A percentile compares a stretch with the other conserved stretches of the same genome.
Conservation (phyloP, 1,140 invertebrate species). For the Drosophila parabipectinata region DNA sequence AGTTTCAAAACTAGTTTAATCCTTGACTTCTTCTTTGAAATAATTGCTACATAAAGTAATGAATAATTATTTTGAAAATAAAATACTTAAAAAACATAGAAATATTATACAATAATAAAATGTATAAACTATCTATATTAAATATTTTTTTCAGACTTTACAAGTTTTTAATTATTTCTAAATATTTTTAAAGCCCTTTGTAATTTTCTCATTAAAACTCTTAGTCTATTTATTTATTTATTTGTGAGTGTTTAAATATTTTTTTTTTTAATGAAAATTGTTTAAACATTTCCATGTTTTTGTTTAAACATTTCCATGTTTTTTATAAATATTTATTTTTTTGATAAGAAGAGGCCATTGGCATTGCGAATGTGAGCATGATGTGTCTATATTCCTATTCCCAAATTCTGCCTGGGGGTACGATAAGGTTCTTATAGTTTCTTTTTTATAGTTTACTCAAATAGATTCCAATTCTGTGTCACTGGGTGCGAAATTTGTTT, state of each 20-base stretch:
- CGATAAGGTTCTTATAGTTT: neutral
- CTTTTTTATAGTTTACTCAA: neutral
- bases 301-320: neutral
- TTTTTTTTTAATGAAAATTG: neutral
- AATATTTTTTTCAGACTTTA: too few relatives aligned
- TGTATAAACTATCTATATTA: too few relatives aligned
- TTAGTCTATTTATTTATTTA: neutral
- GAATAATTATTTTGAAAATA: too few relatives aligned
- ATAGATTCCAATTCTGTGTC: neutral
- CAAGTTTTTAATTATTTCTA: too few relatives aligned
- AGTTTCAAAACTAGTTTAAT: too few relatives aligned
- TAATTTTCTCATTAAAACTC: neutral
- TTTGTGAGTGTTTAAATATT: neutral
- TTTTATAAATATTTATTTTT: neutral
- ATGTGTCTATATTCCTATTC: neutral
- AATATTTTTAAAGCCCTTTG: too few relatives aligned
- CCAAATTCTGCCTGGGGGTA: neutral
- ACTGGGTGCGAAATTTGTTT: too few relatives aligned
- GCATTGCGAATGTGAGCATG: slow-evolving; percentile 34
- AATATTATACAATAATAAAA: too few relatives aligned
- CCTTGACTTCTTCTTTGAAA: too few relatives aligned
- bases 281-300: neutral
- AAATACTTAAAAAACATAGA: too few relatives aligned
- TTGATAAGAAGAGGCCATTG: slow-evolving; percentile 34
- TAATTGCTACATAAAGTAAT: too few relatives aligned